A percentile compares a stretch with the other conserved stretches of the same genome.
Conservation (phyloP, 1,140 invertebrate species). For the Epicauta chinensis region DNA sequence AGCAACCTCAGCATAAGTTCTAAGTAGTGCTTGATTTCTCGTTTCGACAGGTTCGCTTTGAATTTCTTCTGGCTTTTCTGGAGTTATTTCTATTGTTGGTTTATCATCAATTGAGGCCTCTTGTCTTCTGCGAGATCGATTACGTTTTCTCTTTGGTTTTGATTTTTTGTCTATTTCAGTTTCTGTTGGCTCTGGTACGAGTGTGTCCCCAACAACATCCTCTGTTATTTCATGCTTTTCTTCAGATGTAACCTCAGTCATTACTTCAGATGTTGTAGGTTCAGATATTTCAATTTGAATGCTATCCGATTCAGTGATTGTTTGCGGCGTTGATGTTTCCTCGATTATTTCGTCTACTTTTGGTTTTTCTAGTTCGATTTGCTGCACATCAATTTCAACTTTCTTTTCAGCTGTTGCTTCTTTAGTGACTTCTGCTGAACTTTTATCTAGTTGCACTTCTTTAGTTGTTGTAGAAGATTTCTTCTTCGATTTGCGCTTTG, state of each 20-base stretch:
- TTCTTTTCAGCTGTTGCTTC: neutral
- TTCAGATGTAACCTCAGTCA: neutral
- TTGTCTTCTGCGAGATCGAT: neutral
- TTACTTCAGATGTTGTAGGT: neutral
- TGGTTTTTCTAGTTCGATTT: no score
- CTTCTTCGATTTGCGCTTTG: neutral
- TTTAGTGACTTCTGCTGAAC: neutral
- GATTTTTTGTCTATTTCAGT: no score
- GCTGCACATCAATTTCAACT: no score
- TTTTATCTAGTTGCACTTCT: no score
- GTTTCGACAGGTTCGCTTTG: neutral
- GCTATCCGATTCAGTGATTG: no score
- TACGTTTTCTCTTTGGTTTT: no score
- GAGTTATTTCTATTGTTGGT: conserved; percentile 7
- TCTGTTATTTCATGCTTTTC: neutral
- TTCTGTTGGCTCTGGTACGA: no score
- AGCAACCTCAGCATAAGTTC: no score
- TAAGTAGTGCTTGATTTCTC: neutral
- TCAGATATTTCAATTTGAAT: no score
- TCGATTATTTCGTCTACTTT: neutral
- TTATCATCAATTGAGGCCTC: conserved; percentile 12
- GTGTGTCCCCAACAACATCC: neutral
- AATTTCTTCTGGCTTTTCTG: neutral
- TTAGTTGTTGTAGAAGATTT: neutral
- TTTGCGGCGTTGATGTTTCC: neutral